Conservation (phyloP, 2,888 invertebrate genomes). For the Drosophila greeni region DNA sequence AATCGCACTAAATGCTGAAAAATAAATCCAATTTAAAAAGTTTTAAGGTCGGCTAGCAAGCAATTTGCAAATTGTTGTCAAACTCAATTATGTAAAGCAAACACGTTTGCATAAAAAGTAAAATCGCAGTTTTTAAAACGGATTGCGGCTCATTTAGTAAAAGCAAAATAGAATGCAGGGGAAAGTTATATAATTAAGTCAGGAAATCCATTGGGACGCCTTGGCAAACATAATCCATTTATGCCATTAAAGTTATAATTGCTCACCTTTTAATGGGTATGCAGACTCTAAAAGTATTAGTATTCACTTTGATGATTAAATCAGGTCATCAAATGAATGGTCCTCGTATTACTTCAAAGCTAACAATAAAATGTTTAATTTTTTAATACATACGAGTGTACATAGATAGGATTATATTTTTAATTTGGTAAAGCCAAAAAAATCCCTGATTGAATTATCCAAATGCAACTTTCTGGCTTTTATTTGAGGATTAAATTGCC, state of each 20-base stretch:
- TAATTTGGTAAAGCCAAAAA: background rate
- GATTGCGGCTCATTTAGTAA: background rate
- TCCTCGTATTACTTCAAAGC: background rate
- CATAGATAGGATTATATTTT: background rate
- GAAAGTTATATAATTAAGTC: slow-evolving; percentile 1
- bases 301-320: background rate
- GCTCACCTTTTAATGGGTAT: background rate
- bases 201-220: background rate
- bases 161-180: background rate
- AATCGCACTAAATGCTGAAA: slow-evolving; percentile 38
- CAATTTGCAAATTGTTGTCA: slow-evolving; percentile 56
- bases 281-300: background rate
- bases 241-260: background rate
- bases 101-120: slow-evolving; percentile 8
- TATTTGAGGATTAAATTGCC: background rate
- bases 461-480: background rate
- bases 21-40: slow-evolving; percentile 39
- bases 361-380: background rate
- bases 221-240: background rate
- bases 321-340: background rate
- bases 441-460: background rate
- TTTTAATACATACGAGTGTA: background rate
- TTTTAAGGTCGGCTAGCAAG: slow-evolving; percentile 34
- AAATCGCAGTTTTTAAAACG: slow-evolving; percentile 6
- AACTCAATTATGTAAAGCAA: slow-evolving; percentile 53